A percentile compares a stretch with the other conserved stretches of the same genome.
Evolutionary conservation across 2,113 vertebrate genomes (phyloP).

Genomic region (Emydura subglobosa): DNA sequence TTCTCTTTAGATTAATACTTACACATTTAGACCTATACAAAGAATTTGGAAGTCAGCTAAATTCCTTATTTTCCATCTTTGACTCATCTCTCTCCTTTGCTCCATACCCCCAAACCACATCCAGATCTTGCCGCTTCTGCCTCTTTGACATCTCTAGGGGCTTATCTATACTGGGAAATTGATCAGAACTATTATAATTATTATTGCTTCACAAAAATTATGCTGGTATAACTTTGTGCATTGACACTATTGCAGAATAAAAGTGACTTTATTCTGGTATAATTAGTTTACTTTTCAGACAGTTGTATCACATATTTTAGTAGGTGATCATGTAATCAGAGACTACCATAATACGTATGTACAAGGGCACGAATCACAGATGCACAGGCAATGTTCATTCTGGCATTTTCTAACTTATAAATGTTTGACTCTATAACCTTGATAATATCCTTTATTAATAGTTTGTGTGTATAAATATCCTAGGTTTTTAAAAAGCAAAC

Average conservation of each 20-base stretch:
- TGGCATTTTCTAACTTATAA: too few species aligned
- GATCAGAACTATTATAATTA: slow-evolving; percentile 37
- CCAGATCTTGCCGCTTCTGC: background rate
- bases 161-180: slow-evolving; percentile 34
- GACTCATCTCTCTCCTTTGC: background rate
- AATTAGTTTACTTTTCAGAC: slow-evolving; percentile 26
- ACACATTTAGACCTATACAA: background rate
- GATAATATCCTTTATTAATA: too few species aligned
- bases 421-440: too few species aligned
- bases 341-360: too few species aligned
- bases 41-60: background rate
- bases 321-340: too few species aligned
- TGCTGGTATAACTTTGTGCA: slow-evolving; percentile 26
- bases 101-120: background rate
- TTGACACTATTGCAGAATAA: background rate
- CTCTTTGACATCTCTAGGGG: background rate
- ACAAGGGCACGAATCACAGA: too few species aligned
- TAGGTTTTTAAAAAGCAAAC: too few species aligned
- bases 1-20: background rate
- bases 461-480: too few species aligned
- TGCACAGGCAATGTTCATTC: too few species aligned
- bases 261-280: background rate
- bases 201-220: background rate
- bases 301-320: too few species aligned
- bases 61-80: background rate